These are phyloP conservation scores for Tupaia tana DNA, from an alignment of 2,113 vertebrate species.

Conservation along the genomic window DNA sequence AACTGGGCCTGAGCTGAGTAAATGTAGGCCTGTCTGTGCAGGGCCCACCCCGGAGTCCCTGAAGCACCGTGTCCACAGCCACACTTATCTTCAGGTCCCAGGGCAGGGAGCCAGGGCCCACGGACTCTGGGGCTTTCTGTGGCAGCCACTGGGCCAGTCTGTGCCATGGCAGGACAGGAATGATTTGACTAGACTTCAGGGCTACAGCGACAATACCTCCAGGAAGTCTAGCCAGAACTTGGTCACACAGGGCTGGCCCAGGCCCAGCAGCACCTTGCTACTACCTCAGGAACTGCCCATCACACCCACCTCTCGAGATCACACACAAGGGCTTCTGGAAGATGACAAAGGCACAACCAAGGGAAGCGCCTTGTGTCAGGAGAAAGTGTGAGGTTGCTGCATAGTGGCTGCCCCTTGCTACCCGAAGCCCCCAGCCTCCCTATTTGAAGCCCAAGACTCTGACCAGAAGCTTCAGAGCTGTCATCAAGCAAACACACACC, in stretches of 20 bases:
- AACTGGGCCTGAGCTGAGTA: constrained; percentile 76
- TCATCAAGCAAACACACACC: neutral
- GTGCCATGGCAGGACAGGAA: fast-evolving
- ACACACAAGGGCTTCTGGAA: neutral
- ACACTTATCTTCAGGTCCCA: constrained; percentile 69
- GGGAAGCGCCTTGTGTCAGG: neutral
- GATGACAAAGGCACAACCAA: neutral
- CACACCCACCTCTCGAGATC: neutral
- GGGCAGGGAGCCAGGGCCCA: constrained; percentile 45
- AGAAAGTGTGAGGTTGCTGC: neutral
- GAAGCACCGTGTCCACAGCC: neutral
- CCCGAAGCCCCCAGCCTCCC: neutral
- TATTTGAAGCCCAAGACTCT: neutral
- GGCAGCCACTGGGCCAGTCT: constrained; percentile 79
- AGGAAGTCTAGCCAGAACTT: neutral
- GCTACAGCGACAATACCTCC: fast-evolving
- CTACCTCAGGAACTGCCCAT: neutral
- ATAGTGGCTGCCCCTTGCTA: too few relatives aligned
- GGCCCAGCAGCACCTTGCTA: neutral
- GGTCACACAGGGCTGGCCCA: neutral
- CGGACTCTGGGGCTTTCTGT: constrained; percentile 58
- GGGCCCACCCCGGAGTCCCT: neutral
- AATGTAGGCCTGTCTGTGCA: neutral
- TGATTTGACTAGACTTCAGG: constrained; percentile 81
- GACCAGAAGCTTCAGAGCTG: neutral